Base-by-base conservation (phyloP, 2,888 invertebrate species). In the Clepsis dumicolana region DNA sequence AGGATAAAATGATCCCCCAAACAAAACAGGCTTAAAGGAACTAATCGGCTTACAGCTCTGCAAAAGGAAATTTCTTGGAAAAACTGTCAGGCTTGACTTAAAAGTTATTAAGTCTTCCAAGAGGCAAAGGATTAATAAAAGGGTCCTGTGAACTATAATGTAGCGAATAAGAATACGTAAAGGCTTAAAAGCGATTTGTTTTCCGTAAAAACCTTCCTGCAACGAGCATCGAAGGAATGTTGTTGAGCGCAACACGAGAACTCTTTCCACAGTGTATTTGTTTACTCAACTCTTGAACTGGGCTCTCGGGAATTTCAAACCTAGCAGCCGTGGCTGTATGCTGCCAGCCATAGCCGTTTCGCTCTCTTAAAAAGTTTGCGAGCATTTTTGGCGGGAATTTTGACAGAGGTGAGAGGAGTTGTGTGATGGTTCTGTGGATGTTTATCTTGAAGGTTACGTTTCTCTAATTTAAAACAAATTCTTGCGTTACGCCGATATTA, bases 201-300 rank as follows among this genome's bases (percentile, higher is more conserved):
- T 24, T n/a, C 14, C 27, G 12, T 25, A 12, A 59, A 25, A 44
- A 32, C 35, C 21, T 35, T 25, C 25, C 25, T 21, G 18, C 25
- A 24, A 12, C 18, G 38, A 41, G 38, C 38, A 44, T 14, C 18
- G 16, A 14, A 52, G 53, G 18, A 60, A 60, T 29, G 44, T 60
- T 29, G 60, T 48, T 27, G 44, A 24, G 29, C 27, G 44, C 53
- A 57, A 57, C 57, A 53, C 41, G 60, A 41, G 53, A 65, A 61
- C 44, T 60, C 65, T 53, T 35, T 53, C 60, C 24, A 32, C 65
- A 16, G 35, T 61, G 53, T 29, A 61, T 61, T 29, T 21, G 29
- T 60, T 56, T 64, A 35, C 32, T 48, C 48, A 41, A 14, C 62
- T 21, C 57, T 56, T 24, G 32, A 32, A 61, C 50, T 24, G 44